These are phyloP conservation scores for Oreonectes daqikongensis DNA, from an alignment of 2,797 vertebrate genomes.

Conservation along the genomic window DNA sequence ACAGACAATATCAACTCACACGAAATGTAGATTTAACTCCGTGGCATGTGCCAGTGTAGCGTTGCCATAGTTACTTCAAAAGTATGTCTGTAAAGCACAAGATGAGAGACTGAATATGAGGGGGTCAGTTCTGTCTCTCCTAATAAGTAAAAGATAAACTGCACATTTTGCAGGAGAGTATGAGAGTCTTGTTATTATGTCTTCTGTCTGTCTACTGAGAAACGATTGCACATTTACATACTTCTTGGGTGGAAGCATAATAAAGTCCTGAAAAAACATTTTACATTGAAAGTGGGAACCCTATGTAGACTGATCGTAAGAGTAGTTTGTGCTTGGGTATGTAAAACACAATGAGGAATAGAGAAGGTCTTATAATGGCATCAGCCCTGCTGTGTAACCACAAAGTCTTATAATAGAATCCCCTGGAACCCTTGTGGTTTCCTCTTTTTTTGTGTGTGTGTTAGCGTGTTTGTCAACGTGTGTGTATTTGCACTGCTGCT, in stretches of 20 bases:
- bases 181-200: neutral
- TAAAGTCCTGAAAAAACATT: neutral
- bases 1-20: too few relatives aligned
- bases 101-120: neutral
- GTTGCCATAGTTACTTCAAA: neutral
- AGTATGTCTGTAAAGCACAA: neutral
- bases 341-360: neutral
- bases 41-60: neutral
- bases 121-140: neutral
- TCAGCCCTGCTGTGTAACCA: conserved; percentile 49
- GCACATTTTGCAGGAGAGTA: neutral
- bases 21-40: neutral
- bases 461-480: neutral
- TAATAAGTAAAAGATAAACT: neutral
- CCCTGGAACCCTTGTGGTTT: conserved; percentile 73
- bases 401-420: conserved; percentile 62
- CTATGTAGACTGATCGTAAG: neutral
- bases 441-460: conserved; percentile 46
- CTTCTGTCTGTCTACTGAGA: neutral
- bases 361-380: conserved; percentile 37
- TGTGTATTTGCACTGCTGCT: conserved; percentile 11
- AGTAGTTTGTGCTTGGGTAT: neutral
- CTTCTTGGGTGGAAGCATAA: neutral
- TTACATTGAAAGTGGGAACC: neutral
- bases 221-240: neutral